These are phyloP conservation scores for Candidula unifasciata DNA, from an alignment of 2,888 invertebrate genomes.

Conservation along the genomic window DNA sequence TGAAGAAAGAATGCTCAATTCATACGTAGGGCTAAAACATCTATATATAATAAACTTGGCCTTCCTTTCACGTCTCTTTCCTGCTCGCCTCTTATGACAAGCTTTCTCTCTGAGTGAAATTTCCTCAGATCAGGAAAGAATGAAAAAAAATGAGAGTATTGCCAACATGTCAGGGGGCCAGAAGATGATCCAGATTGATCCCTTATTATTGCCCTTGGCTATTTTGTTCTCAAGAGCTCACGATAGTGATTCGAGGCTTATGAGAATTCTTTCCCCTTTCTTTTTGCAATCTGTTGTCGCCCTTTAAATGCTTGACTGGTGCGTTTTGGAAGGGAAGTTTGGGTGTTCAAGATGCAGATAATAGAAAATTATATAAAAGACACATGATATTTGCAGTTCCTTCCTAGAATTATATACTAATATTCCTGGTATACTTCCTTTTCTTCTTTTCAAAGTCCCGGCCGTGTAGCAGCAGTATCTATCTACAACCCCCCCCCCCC, in stretches of 20 bases:
- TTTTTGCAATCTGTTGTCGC: background rate
- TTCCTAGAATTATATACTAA: background rate
- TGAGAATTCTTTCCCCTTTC: slow-evolving; percentile 16
- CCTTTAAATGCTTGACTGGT: slow-evolving; percentile 21
- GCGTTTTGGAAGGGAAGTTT: background rate
- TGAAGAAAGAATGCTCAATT: too few relatives aligned
- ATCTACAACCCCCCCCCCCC: too few relatives aligned
- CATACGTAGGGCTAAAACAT: too few relatives aligned
- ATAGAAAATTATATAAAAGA: background rate
- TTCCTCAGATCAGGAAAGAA: slow-evolving; percentile 12
- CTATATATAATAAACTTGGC: too few relatives aligned
- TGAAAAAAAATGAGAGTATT: slow-evolving; percentile 33
- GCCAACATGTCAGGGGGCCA: slow-evolving; percentile 35
- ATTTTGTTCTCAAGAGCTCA: slow-evolving; percentile 28
- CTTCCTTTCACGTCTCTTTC: background rate
- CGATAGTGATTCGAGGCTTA: slow-evolving; percentile 36
- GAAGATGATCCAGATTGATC: slow-evolving; percentile 45
- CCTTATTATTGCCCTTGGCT: slow-evolving; percentile 47
- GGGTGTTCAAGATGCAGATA: background rate
- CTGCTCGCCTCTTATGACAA: background rate
- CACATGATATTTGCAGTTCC: background rate
- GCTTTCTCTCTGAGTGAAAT: slow-evolving; percentile 9
- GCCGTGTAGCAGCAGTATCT: too few relatives aligned
- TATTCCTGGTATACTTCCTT: background rate
- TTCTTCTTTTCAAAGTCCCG: too few relatives aligned